Evolutionary conservation across 2,113 vertebrate genomes (phyloP).

Genomic region (Ibidorhyncha struthersii): DNA sequence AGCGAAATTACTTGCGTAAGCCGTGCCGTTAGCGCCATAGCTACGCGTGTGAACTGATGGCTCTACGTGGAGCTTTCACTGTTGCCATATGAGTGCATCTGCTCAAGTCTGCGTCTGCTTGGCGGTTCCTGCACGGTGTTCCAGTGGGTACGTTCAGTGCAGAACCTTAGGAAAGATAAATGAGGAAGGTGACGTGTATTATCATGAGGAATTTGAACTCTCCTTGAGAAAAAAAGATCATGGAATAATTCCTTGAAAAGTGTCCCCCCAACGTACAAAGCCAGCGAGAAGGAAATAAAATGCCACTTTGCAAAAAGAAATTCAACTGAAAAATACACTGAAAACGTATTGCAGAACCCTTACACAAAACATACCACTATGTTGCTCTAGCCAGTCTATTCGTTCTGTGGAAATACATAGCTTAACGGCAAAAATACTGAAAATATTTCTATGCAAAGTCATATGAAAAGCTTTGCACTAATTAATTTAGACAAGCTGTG

Average conservation of each 20-base stretch:
- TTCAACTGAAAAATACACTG: neutral
- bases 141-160: rapidly evolving
- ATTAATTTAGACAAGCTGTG: neutral
- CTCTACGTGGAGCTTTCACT: rapidly evolving
- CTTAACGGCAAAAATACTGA: neutral
- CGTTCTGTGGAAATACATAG: neutral
- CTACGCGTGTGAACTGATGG: neutral
- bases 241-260: neutral
- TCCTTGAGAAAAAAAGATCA: neutral
- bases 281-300: neutral
- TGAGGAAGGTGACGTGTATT: neutral
- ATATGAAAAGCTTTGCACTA: neutral
- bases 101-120: neutral
- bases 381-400: neutral
- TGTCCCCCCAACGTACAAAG: neutral
- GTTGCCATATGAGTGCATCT: neutral
- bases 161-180: neutral
- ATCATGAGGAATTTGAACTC: neutral
- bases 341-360: neutral
- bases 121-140: neutral
- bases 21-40: rapidly evolving
- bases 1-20: neutral
- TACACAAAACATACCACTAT: neutral
- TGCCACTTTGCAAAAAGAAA: neutral
- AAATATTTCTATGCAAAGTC: neutral